Conservation (phyloP, 2,888 invertebrate genomes). For the Drosophila meridionalis region DNA sequence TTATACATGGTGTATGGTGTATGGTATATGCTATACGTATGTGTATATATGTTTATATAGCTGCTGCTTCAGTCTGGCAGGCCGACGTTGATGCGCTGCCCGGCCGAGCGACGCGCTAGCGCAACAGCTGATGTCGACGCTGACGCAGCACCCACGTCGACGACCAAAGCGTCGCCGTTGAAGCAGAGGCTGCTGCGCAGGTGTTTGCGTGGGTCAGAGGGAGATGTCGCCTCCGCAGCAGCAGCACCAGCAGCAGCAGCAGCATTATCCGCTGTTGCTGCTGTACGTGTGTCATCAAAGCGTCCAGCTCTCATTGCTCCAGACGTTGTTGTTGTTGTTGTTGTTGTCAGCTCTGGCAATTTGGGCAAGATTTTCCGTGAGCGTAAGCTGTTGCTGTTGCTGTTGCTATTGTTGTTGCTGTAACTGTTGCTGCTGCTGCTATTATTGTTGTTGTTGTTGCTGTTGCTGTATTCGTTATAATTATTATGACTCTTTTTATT, state of each 20-base stretch:
- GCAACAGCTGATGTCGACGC: slow-evolving; percentile 54
- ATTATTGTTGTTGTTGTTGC: slow-evolving; percentile 29
- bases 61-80: slow-evolving; percentile 80
- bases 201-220: slow-evolving; percentile 76
- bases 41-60: not conserved
- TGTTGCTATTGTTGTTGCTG: slow-evolving; percentile 28
- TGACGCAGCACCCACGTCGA: slow-evolving; percentile 69
- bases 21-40: slow-evolving; percentile 1
- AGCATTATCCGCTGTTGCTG: slow-evolving; percentile 25
- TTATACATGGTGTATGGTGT: not conserved
- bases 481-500: slow-evolving; percentile 61
- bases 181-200: slow-evolving; percentile 84
- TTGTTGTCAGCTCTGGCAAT: slow-evolving; percentile 49
- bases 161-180: slow-evolving; percentile 80
- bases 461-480: slow-evolving; percentile 46
- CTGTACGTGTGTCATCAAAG: slow-evolving; percentile 53
- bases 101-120: slow-evolving; percentile 75
- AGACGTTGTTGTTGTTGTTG: slow-evolving; percentile 28
- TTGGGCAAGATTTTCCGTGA: slow-evolving; percentile 76
- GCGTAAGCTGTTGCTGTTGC: slow-evolving; percentile 29
- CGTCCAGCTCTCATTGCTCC: slow-evolving; percentile 49
- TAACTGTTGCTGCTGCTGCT: slow-evolving; percentile 28
- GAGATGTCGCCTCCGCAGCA: slow-evolving; percentile 43
- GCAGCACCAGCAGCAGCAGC: slow-evolving; percentile 16
- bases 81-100: slow-evolving; percentile 83